phyloP scores from a whole-genome alignment of 1,140 invertebrate species.

The Pissodes strobi region DNA sequence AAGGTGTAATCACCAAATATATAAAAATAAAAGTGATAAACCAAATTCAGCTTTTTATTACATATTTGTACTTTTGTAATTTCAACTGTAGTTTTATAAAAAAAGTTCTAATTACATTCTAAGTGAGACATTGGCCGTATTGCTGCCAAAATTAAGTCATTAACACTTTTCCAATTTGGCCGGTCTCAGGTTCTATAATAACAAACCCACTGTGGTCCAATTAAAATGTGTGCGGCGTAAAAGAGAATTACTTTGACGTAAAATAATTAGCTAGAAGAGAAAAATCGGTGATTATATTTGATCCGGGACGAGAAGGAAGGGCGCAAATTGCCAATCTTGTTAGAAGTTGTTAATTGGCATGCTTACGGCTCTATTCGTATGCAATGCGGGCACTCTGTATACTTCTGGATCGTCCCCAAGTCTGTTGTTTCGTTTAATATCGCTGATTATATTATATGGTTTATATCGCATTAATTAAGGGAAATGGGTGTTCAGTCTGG shows the following conservation, averaged over 20 bases:
- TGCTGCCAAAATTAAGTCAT: conserved; percentile 30
- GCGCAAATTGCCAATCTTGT: conserved; percentile 54
- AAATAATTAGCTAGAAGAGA: conserved; percentile 53
- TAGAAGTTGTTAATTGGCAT: conserved; percentile 53
- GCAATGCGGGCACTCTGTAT: conserved; percentile 44
- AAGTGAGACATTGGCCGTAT: conserved; percentile 19
- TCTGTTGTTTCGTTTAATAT: conserved; percentile 26
- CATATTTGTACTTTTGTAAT: no score
- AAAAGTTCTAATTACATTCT: conserved; percentile 29
- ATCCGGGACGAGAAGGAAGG: conserved; percentile 46
- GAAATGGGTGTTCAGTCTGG: no score
- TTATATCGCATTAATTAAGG: no score
- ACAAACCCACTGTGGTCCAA: conserved; percentile 39
- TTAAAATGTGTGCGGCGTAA: conserved; percentile 50
- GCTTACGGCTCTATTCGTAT: conserved; percentile 52
- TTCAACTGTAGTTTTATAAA: no score
- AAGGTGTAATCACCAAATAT: no score
- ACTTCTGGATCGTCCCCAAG: conserved; percentile 13
- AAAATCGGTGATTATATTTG: conserved; percentile 54
- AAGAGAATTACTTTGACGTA: conserved; percentile 49
- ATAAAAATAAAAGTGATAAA: no score
- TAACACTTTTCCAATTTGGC: conserved; percentile 37
- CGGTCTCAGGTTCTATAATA: conserved; percentile 30
- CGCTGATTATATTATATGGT: conserved; percentile 18
- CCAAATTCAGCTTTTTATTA: no score